phyloP scores from a whole-genome alignment of 2,888 invertebrate species.

The Coleophora deauratella region DNA sequence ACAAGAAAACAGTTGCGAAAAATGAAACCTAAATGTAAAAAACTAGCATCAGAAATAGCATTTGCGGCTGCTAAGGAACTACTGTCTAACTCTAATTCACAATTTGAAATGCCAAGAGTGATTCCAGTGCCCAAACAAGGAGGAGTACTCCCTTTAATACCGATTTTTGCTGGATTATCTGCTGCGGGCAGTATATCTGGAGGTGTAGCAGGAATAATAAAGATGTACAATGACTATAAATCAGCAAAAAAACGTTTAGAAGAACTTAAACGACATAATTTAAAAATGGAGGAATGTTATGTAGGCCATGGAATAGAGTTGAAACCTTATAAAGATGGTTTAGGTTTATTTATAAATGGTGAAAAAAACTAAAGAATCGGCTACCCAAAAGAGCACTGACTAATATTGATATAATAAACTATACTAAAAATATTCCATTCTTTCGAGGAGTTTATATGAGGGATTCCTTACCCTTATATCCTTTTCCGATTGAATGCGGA shows the following conservation, averaged over 20 bases:
- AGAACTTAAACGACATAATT: constrained; percentile 7
- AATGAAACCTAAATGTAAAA: constrained; percentile 13
- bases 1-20: constrained; percentile 10
- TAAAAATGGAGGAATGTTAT: background rate
- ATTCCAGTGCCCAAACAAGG: constrained; percentile 34
- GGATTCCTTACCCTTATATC: constrained; percentile 18
- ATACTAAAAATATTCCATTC: constrained; percentile 11
- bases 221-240: constrained; percentile 27
- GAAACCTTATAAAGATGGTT: background rate
- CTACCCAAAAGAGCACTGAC: constrained; percentile 6
- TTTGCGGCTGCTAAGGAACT: constrained; percentile 13
- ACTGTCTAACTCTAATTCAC: constrained; percentile 15
- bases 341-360: constrained; percentile 24
- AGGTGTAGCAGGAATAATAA: constrained; percentile 33
- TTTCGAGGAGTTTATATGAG: constrained; percentile 18
- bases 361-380: constrained; percentile 20
- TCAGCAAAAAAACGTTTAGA: constrained; percentile 20
- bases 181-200: constrained; percentile 34
- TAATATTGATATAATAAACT: constrained; percentile 4
- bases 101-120: constrained; percentile 20
- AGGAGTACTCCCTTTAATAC: constrained; percentile 33
- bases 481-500: constrained; percentile 6
- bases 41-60: constrained; percentile 14
- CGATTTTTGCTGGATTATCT: too few relatives aligned
- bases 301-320: constrained; percentile 2